Evolutionary conservation across 2,113 vertebrate species (phyloP).

Genomic region (Zosterops borbonicus): DNA sequence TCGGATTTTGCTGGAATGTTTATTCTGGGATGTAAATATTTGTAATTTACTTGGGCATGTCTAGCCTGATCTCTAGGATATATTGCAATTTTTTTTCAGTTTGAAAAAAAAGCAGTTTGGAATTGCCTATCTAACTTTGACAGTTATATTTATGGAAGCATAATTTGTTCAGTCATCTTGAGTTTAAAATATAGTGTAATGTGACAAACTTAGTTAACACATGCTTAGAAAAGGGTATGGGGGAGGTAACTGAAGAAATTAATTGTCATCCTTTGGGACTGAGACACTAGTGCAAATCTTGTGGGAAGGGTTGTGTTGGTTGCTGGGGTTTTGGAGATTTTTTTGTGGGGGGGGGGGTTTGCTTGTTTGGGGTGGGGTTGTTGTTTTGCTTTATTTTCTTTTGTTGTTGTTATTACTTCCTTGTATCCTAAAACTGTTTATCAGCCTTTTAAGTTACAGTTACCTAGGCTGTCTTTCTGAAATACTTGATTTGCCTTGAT

Average conservation of each 20-base stretch:
- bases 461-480: background rate
- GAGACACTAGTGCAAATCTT: background rate
- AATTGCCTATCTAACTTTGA: background rate
- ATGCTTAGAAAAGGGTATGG: background rate
- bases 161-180: background rate
- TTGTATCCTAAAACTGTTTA: background rate
- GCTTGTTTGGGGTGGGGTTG: fast-evolving
- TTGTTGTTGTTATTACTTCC: background rate
- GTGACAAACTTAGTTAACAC: background rate
- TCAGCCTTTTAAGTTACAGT: background rate
- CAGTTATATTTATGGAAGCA: background rate
- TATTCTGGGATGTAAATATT: background rate
- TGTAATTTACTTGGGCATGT: background rate
- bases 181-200: background rate
- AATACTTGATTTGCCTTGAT: background rate
- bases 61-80: background rate
- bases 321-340: background rate
- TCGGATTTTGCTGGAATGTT: background rate
- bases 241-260: background rate
- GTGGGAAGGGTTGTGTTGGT: background rate
- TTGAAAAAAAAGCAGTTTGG: background rate
- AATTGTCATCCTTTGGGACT: background rate
- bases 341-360: background rate
- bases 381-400: background rate
- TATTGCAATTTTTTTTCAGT: background rate